Conservation (phyloP, 2,113 vertebrate genomes). For the Phoxinus phoxinus region DNA sequence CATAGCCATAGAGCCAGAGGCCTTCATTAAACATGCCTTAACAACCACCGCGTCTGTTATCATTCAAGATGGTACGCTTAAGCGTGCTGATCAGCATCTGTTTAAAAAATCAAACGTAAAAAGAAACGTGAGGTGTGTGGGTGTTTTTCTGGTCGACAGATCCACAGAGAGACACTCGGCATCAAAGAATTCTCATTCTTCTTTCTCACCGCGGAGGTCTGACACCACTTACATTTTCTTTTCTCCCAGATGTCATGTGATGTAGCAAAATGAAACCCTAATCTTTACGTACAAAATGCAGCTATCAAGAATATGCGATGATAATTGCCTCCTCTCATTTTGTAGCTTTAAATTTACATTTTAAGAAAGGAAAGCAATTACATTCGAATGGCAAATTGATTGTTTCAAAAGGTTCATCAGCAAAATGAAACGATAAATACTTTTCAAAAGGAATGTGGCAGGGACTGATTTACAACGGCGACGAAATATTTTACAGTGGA, state of each 20-base stretch:
- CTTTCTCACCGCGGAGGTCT: constrained; percentile 16
- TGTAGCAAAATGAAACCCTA: constrained; percentile 34
- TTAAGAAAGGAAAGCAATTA: constrained; percentile 25
- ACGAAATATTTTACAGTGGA: background rate
- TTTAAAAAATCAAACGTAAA: background rate
- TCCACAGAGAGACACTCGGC: background rate
- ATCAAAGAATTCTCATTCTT: constrained; percentile 12
- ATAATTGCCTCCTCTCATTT: constrained; percentile 50
- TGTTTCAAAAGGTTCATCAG: constrained; percentile 38
- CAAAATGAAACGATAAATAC: constrained; percentile 23
- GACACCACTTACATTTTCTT: constrained; percentile 27
- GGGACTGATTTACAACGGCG: constrained; percentile 14
- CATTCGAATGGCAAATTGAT: constrained; percentile 21
- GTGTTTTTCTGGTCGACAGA: background rate
- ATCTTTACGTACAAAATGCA: constrained; percentile 33
- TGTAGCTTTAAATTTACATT: constrained; percentile 14
- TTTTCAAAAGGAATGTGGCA: constrained; percentile 21
- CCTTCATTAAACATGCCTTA: constrained; percentile 16
- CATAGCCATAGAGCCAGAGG: background rate
- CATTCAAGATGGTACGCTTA: background rate
- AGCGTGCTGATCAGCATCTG: constrained; percentile 1
- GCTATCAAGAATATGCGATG: constrained; percentile 30
- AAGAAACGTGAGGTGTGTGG: background rate
- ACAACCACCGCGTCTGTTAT: background rate
- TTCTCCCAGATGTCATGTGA: background rate